These are phyloP conservation scores for Lepidurus couesii DNA, from an alignment of 1,140 invertebrate species.

Conservation along the genomic window DNA sequence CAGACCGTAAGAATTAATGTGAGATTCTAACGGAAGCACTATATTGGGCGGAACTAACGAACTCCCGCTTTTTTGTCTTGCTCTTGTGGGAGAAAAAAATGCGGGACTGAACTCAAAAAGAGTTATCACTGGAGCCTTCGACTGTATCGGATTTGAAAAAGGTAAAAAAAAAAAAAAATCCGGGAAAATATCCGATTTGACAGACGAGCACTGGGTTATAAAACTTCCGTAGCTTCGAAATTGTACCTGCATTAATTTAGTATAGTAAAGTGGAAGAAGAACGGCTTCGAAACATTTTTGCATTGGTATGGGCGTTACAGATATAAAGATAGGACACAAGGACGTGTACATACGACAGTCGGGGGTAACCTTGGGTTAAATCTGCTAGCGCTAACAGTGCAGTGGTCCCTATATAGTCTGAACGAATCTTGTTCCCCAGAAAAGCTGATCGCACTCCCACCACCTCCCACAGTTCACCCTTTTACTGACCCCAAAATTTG, in stretches of 20 bases:
- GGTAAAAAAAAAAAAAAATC: too few species aligned
- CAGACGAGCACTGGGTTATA: too few species aligned
- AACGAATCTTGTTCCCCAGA: background rate
- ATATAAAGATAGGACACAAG: background rate
- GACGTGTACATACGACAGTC: background rate
- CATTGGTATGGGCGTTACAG: constrained; percentile 6
- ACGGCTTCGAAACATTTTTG: background rate
- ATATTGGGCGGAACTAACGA: background rate
- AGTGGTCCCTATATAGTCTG: background rate
- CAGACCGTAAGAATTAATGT: background rate
- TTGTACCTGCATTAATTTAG: background rate
- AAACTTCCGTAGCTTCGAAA: background rate
- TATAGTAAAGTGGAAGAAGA: background rate
- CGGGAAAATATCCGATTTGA: too few species aligned
- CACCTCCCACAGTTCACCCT: background rate
- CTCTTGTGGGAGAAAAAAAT: background rate
- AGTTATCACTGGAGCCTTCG: background rate
- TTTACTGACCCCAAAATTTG: background rate
- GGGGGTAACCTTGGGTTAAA: background rate
- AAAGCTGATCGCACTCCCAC: background rate
- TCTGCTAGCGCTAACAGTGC: background rate
- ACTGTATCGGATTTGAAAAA: background rate
- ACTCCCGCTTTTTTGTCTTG: background rate
- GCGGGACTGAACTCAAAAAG: background rate
- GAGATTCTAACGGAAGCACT: constrained; percentile 14